Percentiles rank a stretch among this genome's conserved stretches.
These are phyloP conservation scores for Rhadinocentrus ornatus DNA, from an alignment of 2,797 vertebrate species.

Conservation along the genomic window DNA sequence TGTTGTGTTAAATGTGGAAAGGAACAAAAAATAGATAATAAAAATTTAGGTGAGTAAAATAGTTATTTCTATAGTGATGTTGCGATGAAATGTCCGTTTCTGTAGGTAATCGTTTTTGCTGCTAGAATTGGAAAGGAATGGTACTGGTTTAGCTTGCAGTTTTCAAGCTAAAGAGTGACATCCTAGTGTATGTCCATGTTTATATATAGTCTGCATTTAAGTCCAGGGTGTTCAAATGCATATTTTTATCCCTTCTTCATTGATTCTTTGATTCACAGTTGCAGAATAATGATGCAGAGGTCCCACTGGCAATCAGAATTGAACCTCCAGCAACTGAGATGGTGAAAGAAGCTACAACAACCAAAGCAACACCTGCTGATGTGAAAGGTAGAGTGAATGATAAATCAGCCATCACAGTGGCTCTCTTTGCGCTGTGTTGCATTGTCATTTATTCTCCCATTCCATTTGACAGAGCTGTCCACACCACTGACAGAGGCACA, in stretches of 20 bases:
- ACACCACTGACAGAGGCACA: conserved; percentile 43
- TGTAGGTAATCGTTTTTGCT: neutral
- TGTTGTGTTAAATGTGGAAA: neutral
- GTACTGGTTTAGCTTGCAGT: neutral
- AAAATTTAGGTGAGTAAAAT: neutral
- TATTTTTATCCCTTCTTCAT: neutral
- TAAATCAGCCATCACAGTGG: neutral
- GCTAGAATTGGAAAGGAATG: too few relatives aligned
- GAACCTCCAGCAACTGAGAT: conserved; percentile 28
- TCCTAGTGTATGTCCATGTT: neutral
- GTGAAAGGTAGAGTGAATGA: conserved; percentile 42
- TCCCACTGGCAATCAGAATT: conserved; percentile 5
- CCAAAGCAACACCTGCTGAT: conserved; percentile 40
- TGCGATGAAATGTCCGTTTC: neutral
- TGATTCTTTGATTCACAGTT: conserved; percentile 14
- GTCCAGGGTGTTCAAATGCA: neutral
- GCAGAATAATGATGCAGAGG: conserved; percentile 39
- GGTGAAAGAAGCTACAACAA: conserved; percentile 38
- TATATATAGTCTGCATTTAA: neutral
- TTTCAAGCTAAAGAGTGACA: neutral
- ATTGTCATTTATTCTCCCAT: neutral
- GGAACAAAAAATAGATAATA: neutral
- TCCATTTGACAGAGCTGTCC: conserved; percentile 49
- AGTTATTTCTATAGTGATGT: neutral
- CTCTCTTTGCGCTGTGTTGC: neutral